Base-by-base conservation (phyloP, 2,797 vertebrate genomes). In the Spondyliosoma cantharus region DNA sequence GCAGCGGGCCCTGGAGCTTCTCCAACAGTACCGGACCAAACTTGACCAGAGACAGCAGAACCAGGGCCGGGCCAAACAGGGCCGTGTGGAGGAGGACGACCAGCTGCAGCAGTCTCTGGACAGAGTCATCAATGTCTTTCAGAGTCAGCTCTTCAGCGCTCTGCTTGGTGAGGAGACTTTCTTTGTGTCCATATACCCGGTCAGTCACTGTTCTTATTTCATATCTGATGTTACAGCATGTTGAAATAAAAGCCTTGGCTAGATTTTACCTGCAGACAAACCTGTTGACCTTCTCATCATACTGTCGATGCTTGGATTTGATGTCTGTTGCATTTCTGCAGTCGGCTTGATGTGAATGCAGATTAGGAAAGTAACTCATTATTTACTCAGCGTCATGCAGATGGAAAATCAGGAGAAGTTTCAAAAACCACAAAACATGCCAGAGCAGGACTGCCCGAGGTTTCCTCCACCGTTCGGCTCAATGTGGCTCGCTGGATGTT, bases 141-240 rank as follows among this genome's bases (percentile, higher is more conserved):
- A 97, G 82, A 99, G 97, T 86, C 96, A 96, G 82, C 97, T 99
- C 8, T 99, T 99, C 87, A 97, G 95, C 74, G 97, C 98, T 78
- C 94, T 99, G 80, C 96, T 99, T 80, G 97, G 98, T 98, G 89
- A 90, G 92, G 37, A 57, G 20, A 19, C 27, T 13, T 46, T 25
- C 22, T 49, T 11, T 37, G 37, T 49, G 53, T 56, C 63, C 67
- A 27, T 9, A n/a, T 2, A 17, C 11, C 13, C n/a, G 3, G 15
- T 13, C 25, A 1, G 15, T 14, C 11, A 32, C 17, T 45, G 22
- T 60, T 24, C 37, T 24, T 32, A 9, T 42, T 6, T n/a, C 22
- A 32, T 37, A 49, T 14, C 7, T 50, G 15, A 2, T 49, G 3
- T 56, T 9, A 49, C 16, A 56, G 9, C 16, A 0, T 16, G 12